Percentiles rank a stretch among this genome's conserved stretches.
phyloP scores from a whole-genome alignment of 2,113 vertebrate genomes.

The Lucifuga dentata region DNA sequence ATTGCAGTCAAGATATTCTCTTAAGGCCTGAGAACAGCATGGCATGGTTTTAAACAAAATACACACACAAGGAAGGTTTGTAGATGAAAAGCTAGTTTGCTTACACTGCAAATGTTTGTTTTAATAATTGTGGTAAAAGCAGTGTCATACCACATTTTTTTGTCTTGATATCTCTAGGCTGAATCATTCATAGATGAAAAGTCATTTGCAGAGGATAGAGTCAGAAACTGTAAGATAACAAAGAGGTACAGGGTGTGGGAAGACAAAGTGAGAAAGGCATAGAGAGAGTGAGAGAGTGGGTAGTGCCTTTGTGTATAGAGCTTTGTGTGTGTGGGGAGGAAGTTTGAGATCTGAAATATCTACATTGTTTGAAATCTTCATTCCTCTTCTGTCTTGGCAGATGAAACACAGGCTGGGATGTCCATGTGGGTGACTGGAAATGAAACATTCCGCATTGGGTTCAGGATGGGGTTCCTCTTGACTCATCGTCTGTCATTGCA shows the following conservation, averaged over 20 bases:
- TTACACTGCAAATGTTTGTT: slow-evolving; percentile 74
- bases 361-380: slow-evolving; percentile 69
- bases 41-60: slow-evolving; percentile 63
- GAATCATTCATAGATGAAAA: slow-evolving; percentile 57
- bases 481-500: slow-evolving; percentile 71
- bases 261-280: slow-evolving; percentile 50
- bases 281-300: slow-evolving; percentile 1
- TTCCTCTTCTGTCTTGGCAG: slow-evolving; percentile 65
- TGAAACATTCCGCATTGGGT: slow-evolving; percentile 68
- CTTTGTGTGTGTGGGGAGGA: slow-evolving; percentile 36
- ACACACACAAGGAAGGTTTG: slow-evolving; percentile 69
- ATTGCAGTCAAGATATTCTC: slow-evolving; percentile 76
- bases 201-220: slow-evolving; percentile 30
- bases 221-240: slow-evolving; percentile 47
- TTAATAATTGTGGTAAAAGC: slow-evolving; percentile 69
- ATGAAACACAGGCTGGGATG: slow-evolving; percentile 45
- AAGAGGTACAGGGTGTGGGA: slow-evolving; percentile 41
- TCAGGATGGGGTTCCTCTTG: slow-evolving; percentile 72
- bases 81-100: slow-evolving; percentile 64
- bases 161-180: slow-evolving; percentile 33
- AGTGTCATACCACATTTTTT: slow-evolving; percentile 42
- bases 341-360: slow-evolving; percentile 65
- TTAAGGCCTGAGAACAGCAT: slow-evolving; percentile 55
- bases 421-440: slow-evolving; percentile 67
- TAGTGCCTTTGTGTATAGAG: slow-evolving; percentile 29